These are phyloP conservation scores for Lycopodina hypogea DNA, from an alignment of 37 sponge, comb jelly and placozoan genomes.

Conservation along the genomic window DNA sequence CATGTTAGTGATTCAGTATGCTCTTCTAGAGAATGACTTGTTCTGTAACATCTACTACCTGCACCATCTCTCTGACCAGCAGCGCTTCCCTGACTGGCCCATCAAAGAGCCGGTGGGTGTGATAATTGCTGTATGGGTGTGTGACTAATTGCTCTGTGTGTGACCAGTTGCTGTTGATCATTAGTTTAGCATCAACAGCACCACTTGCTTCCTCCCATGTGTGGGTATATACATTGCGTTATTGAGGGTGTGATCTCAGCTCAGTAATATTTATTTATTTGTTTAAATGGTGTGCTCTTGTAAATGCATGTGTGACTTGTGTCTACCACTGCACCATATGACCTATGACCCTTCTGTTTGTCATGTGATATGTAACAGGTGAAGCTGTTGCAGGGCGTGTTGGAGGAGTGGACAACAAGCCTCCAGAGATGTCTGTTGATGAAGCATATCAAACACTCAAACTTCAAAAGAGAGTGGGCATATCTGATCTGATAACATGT, in stretches of 20 bases:
- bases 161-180: too few species aligned
- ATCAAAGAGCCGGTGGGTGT: conserved; percentile 89
- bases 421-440: conserved; percentile 90
- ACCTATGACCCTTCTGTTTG: background rate
- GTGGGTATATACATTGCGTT: too few species aligned
- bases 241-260: too few species aligned
- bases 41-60: conserved; percentile 99
- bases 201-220: too few species aligned
- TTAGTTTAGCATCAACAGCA: too few species aligned
- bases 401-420: conserved; percentile 96
- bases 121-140: too few species aligned
- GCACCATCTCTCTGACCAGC: conserved; percentile 84
- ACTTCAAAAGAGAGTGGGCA: conserved; percentile 77
- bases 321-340: too few species aligned
- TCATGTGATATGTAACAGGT: conserved; percentile 47
- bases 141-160: too few species aligned
- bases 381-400: conserved; percentile 90
- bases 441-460: conserved; percentile 86
- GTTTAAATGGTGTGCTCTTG: too few species aligned
- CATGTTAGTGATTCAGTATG: conserved; percentile 86
- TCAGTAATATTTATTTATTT: too few species aligned
- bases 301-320: too few species aligned
- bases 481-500: too few species aligned
- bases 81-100: conserved; percentile 95
- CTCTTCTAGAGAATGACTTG: conserved; percentile 95